Conservation (phyloP, 2,113 vertebrate genomes). For the Petrocephalus zakoni region DNA sequence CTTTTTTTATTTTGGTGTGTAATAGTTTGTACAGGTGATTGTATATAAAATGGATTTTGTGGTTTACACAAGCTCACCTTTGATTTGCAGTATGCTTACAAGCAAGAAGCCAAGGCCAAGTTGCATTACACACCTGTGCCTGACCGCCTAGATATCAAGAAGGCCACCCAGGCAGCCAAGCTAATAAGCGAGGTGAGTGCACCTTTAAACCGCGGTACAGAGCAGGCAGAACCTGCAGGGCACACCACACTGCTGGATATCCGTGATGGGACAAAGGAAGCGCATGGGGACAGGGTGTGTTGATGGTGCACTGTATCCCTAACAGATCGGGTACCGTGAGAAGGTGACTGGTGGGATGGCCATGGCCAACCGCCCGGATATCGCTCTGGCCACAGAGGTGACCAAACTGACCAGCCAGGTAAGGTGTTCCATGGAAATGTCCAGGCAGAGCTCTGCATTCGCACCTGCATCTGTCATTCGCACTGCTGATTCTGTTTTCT, state of each 20-base stretch:
- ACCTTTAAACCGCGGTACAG: background rate
- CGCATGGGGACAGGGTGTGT: background rate
- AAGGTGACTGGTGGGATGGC: constrained; percentile 81
- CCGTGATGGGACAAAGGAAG: background rate
- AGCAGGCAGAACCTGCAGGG: background rate
- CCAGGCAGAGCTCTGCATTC: background rate
- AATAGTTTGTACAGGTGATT: background rate
- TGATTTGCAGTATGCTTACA: constrained; percentile 75
- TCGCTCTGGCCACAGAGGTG: constrained; percentile 87
- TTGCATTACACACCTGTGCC: constrained; percentile 81
- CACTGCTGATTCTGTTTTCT: background rate
- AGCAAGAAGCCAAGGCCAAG: constrained; percentile 86
- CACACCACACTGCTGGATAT: background rate
- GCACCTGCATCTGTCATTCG: too few relatives aligned
- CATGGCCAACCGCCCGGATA: constrained; percentile 83
- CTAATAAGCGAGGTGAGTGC: constrained; percentile 81
- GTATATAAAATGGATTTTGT: background rate
- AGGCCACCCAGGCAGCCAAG: constrained; percentile 85
- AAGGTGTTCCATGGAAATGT: constrained; percentile 29
- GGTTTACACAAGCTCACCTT: background rate
- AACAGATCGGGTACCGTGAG: constrained; percentile 85
- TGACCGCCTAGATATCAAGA: constrained; percentile 90
- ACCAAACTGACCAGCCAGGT: constrained; percentile 93
- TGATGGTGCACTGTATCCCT: background rate
- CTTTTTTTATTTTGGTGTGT: background rate